Evolutionary conservation across 2,797 vertebrate species (phyloP).

Genomic region (Orientallactaga sibirica): DNA sequence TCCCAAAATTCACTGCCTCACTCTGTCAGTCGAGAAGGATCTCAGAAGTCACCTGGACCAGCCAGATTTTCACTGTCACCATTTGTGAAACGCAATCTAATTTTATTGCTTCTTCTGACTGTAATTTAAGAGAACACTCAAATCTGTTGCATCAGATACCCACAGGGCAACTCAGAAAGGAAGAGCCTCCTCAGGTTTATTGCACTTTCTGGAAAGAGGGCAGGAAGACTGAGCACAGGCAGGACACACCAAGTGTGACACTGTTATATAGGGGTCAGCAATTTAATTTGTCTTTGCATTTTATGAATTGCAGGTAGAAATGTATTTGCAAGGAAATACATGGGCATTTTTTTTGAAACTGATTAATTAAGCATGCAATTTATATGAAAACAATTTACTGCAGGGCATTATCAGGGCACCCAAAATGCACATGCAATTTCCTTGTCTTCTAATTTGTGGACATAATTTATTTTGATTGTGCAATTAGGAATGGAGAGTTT

Average conservation of each 20-base stretch:
- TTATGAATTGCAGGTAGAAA: conserved; percentile 78
- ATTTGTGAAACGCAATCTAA: neutral
- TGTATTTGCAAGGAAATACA: conserved; percentile 83
- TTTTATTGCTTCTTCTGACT: conserved; percentile 74
- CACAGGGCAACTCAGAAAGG: conserved; percentile 73
- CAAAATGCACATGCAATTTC: conserved; percentile 85
- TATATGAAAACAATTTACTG: conserved; percentile 86
- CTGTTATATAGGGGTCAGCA: conserved; percentile 73
- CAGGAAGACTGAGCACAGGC: conserved; percentile 75
- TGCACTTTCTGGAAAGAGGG: conserved; percentile 69
- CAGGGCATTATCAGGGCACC: conserved; percentile 84
- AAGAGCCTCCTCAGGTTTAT: conserved; percentile 80
- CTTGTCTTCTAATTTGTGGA: conserved; percentile 85
- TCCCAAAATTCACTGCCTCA: neutral
- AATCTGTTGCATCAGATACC: conserved; percentile 84
- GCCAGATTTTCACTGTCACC: conserved; percentile 40
- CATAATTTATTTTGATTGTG: conserved; percentile 88
- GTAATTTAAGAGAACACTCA: conserved; percentile 83
- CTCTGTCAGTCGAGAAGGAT: conserved; percentile 32
- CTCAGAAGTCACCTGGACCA: conserved; percentile 51
- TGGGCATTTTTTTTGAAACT: conserved; percentile 80
- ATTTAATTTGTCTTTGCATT: conserved; percentile 85
- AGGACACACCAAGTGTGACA: conserved; percentile 70
- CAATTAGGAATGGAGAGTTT: conserved; percentile 88
- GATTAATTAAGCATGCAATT: conserved; percentile 87